Evolutionary conservation across 1,140 invertebrate genomes (phyloP).

Genomic region (Anastrepha ludens): DNA sequence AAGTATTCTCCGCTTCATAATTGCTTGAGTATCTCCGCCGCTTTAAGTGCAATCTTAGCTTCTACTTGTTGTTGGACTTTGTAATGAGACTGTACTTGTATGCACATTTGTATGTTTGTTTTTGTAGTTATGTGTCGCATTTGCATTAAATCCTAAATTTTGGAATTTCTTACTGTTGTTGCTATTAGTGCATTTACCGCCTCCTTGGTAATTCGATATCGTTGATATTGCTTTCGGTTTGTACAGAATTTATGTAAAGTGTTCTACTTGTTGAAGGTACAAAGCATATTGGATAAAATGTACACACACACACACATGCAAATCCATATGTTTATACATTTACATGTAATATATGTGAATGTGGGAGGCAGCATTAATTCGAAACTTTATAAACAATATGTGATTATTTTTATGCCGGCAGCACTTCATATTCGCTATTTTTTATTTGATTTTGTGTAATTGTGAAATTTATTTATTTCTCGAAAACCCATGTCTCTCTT

Average conservation of each 20-base stretch:
- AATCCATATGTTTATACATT: not conserved
- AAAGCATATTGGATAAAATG: not conserved
- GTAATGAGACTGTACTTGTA: not conserved
- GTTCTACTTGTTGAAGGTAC: constrained; percentile 15
- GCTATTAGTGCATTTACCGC: not conserved
- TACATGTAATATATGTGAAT: not conserved
- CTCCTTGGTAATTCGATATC: constrained; percentile 24
- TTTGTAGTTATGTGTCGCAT: not conserved
- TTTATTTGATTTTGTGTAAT: too few species aligned
- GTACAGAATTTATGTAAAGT: not conserved
- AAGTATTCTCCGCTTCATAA: not conserved
- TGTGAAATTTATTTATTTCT: too few species aligned
- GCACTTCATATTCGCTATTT: too few species aligned
- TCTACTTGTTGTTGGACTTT: not conserved
- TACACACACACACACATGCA: not conserved
- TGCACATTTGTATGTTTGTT: not conserved
- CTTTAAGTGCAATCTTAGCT: not conserved
- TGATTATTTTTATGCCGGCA: not conserved
- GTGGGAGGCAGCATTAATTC: constrained; percentile 2
- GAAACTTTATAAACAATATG: not conserved
- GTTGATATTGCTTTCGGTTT: constrained; percentile 34
- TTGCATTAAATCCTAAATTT: not conserved
- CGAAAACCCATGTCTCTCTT: too few species aligned
- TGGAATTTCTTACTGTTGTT: not conserved
- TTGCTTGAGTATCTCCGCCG: not conserved